Evolutionary conservation across 2,113 vertebrate species (phyloP), one percentile per base, ranked within the genome.

Genomic region (Pachycephala philippinensis): DNA sequence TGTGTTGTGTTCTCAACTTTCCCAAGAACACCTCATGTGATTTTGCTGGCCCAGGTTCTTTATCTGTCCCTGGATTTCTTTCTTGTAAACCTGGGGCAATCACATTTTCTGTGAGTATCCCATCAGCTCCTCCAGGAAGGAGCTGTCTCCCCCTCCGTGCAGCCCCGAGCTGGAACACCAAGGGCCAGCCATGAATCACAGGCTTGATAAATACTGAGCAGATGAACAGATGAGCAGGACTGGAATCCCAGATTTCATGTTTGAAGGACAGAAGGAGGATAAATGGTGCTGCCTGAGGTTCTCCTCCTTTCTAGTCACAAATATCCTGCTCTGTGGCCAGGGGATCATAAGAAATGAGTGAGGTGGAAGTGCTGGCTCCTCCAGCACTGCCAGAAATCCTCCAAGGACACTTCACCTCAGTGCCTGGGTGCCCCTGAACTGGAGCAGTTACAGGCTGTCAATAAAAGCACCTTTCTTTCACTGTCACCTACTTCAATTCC

Each of bases 11-110:
- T 71, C 57, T 64, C 54, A 54, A 0, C 33, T 53, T 68, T 49
- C 19, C 39, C 14, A 35, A 5, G 14, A 27, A 17, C 5, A 39
- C 15, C 31, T 69, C 20, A 15, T 6, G 7, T 0, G 3, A 65
- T 37, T 86, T 63, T 53, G 13, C 33, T 44, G 52, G 27, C 26
- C n/a, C 52, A 33, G 9, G 35, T 71, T 91, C 39, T 35, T 87
- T 44, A 26, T 30, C 31, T 57, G 30, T 15, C 14, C 22, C 30
- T 74, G 10, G 37, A 39, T 71, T 75, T 75, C 53, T 82, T 53
- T 12, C 42, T n/a, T 78, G 37, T n/a, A 61, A 70, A 89, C 57
- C 27, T 4, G 66, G 42, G 47, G 49, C 66, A 89, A 47, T 47
- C 24, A 7, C 35, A 39, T 8, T 40, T 89, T 54, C 52, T 68